A percentile compares a stretch with the other conserved stretches of the same genome.
These are phyloP conservation scores for Notechis scutatus DNA, from an alignment of 2,113 vertebrate genomes.

Conservation along the genomic window DNA sequence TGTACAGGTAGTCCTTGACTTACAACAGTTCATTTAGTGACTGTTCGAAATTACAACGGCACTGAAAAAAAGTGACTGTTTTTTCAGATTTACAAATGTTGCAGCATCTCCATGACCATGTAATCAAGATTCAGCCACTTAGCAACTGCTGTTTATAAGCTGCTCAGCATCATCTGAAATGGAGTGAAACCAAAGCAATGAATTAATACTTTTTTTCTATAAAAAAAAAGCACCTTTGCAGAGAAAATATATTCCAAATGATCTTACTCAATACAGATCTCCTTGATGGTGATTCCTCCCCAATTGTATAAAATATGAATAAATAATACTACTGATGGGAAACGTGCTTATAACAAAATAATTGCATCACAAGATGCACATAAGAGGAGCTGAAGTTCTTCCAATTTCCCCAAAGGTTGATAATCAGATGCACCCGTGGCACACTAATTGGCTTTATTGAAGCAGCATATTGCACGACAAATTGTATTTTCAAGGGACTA, in stretches of 20 bases:
- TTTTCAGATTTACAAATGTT: background rate
- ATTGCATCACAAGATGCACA: slow-evolving; percentile 23
- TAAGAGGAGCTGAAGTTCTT: slow-evolving; percentile 26
- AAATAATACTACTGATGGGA: slow-evolving; percentile 21
- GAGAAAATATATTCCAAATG: background rate
- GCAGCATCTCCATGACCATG: background rate
- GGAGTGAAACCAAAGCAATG: background rate
- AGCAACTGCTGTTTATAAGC: background rate
- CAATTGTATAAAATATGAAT: slow-evolving; percentile 30
- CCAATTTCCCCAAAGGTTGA: background rate
- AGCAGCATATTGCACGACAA: slow-evolving; percentile 40
- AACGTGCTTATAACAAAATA: slow-evolving; percentile 27
- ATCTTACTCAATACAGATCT: background rate
- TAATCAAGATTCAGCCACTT: background rate
- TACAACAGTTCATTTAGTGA: background rate
- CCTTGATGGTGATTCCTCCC: background rate
- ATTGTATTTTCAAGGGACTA: slow-evolving; percentile 48
- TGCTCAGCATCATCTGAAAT: background rate
- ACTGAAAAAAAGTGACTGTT: background rate
- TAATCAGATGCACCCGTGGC: slow-evolving; percentile 11
- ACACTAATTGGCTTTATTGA: slow-evolving; percentile 49
- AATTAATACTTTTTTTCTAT: background rate
- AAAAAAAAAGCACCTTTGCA: background rate
- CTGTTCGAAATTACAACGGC: background rate
- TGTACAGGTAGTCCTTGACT: background rate